These are phyloP conservation scores for Drosophila infuscata DNA, from an alignment of 2,888 invertebrate species.

Conservation along the genomic window DNA sequence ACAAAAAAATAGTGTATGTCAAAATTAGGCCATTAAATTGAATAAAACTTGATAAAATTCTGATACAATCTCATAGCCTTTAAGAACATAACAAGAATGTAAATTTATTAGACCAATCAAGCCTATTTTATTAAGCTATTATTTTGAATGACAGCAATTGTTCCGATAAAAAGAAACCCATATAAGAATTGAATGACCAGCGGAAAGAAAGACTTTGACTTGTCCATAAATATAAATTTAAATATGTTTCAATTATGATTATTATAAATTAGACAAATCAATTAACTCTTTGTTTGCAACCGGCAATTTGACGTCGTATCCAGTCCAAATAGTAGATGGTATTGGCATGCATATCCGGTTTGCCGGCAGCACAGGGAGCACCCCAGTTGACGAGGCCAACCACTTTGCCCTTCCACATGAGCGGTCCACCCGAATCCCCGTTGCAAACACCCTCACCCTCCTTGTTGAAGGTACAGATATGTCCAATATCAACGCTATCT, in stretches of 20 bases:
- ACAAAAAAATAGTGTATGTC: neutral
- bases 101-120: neutral
- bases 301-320: constrained; percentile 60
- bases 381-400: constrained; percentile 82
- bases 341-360: constrained; percentile 80
- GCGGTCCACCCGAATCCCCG: constrained; percentile 81
- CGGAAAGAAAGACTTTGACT: constrained; percentile 1
- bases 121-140: constrained; percentile 17
- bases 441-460: constrained; percentile 86
- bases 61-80: neutral
- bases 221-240: neutral
- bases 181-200: constrained; percentile 37
- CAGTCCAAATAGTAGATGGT: constrained; percentile 75
- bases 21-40: neutral
- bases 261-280: constrained; percentile 6
- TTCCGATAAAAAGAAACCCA: constrained; percentile 37
- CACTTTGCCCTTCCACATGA: constrained; percentile 68
- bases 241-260: neutral
- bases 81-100: neutral
- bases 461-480: constrained; percentile 87
- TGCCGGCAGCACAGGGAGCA: constrained; percentile 76
- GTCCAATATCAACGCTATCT: constrained; percentile 86
- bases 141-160: constrained; percentile 3
- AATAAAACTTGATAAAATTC: neutral
- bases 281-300: constrained; percentile 56